Conservation (phyloP, 1,140 invertebrate genomes). For the Paracyclopina nana region DNA sequence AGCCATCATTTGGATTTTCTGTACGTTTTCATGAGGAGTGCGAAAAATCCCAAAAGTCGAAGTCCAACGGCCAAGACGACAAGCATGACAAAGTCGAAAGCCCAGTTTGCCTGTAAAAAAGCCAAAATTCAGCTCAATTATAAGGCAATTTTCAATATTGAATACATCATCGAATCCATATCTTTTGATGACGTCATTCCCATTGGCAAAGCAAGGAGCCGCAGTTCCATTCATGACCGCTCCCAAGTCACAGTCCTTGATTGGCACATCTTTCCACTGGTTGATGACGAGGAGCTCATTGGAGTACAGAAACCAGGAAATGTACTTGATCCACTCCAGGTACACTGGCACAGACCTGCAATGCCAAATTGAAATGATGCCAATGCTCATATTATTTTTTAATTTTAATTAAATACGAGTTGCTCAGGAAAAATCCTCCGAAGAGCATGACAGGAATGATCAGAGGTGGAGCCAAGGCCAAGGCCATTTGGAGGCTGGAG, state of each 20-base stretch:
- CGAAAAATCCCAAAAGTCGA: background rate
- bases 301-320: slow-evolving; percentile 88
- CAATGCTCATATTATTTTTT: no score
- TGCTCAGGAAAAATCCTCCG: slow-evolving; percentile 87
- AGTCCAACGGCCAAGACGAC: background rate
- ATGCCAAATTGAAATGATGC: background rate
- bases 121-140: background rate
- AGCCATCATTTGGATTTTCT: background rate
- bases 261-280: slow-evolving; percentile 47
- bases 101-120: background rate
- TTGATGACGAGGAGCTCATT: slow-evolving; percentile 83
- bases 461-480: slow-evolving; percentile 68
- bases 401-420: no score
- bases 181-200: background rate
- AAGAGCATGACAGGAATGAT: slow-evolving; percentile 82
- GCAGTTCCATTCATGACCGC: background rate
- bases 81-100: background rate
- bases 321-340: slow-evolving; percentile 70
- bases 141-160: background rate
- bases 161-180: background rate
- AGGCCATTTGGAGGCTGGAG: slow-evolving; percentile 53
- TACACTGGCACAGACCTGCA: slow-evolving; percentile 56
- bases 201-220: background rate
- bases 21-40: background rate
- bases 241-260: background rate